phyloP scores from a whole-genome alignment of 2,888 invertebrate genomes.

The Gymnosoma rotundatum region DNA sequence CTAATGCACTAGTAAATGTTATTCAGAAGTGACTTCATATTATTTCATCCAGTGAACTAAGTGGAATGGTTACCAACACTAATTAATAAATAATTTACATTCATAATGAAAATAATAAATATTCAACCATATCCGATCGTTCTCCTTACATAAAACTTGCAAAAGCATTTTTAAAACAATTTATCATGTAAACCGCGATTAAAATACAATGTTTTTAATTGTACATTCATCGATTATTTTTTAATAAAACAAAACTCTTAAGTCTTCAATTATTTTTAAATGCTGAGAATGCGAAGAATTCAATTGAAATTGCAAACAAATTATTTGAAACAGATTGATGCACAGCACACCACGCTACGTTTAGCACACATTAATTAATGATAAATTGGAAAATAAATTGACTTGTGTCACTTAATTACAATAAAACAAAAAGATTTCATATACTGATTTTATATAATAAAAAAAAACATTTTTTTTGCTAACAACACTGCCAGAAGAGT shows the following conservation, averaged over 20 bases:
- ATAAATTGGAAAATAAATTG: slow-evolving; percentile 80
- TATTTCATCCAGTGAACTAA: too few species aligned
- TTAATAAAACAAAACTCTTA: not conserved
- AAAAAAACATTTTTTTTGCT: not conserved
- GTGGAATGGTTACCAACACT: too few species aligned
- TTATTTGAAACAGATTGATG: not conserved
- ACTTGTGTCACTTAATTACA: slow-evolving; percentile 79
- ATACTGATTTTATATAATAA: not conserved
- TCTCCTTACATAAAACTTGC: not conserved
- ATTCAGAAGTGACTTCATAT: too few species aligned
- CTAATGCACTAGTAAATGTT: too few species aligned
- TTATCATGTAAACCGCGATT: not conserved
- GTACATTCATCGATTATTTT: not conserved
- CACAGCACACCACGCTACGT: slow-evolving; percentile 20
- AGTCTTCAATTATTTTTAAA: not conserved
- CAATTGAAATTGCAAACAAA: slow-evolving; percentile 2
- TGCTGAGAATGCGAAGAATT: not conserved
- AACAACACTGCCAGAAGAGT: not conserved
- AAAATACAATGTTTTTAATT: not conserved
- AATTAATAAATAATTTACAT: too few species aligned
- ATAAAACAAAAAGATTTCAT: slow-evolving; percentile 31
- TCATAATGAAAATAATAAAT: too few species aligned
- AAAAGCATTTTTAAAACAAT: not conserved
- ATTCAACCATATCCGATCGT: too few species aligned
- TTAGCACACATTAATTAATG: slow-evolving; percentile 76